Evolutionary conservation across 2,113 vertebrate species (phyloP), one percentile per base, ranked within the genome.

Genomic region (Corythornis madagascariensis): DNA sequence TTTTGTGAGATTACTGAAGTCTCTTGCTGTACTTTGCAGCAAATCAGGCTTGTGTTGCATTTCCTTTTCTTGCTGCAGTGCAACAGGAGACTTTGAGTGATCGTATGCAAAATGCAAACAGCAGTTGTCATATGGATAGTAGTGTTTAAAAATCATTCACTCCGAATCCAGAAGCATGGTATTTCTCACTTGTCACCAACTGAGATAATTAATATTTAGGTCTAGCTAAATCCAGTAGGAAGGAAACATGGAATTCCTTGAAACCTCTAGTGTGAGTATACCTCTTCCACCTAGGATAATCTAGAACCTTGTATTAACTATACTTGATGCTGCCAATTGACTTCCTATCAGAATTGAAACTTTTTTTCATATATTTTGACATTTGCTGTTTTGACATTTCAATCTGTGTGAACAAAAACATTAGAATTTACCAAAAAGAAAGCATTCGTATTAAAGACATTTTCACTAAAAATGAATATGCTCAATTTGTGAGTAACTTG

Each of bases 51-150:
- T 76, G 63, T 57, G 64, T 86, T 91, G 72, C 3, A 22, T 90
- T 94, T 91, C 76, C 70, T 86, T 92, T 90, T 93, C 90, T 95
- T 97, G 95, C 96, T 97, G 96, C 95, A 92, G 89, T 96, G 92
- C 96, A 95, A 79, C 96, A 95, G 82, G 89, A 97, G 92, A 91
- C 86, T 84, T 94, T 77, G 85, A 67, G 92, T 93, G 50, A 52
- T 92, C 85, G 76, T 88, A 64, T 94, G 81, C 94, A 94, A 95
- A 95, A 93, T 89, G 81, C 55, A 86, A 83, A 89, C 48, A 80
- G 76, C 84, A 77, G 79, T 85, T 95, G 60, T 94, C 72, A 72
- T 81, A 70, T 61, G 88, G 73, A 64, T 93, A 45, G 38, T 78
- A 81, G 60, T 74, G 33, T 94, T 91, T 73, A 92, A 96, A 82